Base-by-base conservation (phyloP, 1,140 invertebrate species). In the Eulimnadia texana region DNA sequence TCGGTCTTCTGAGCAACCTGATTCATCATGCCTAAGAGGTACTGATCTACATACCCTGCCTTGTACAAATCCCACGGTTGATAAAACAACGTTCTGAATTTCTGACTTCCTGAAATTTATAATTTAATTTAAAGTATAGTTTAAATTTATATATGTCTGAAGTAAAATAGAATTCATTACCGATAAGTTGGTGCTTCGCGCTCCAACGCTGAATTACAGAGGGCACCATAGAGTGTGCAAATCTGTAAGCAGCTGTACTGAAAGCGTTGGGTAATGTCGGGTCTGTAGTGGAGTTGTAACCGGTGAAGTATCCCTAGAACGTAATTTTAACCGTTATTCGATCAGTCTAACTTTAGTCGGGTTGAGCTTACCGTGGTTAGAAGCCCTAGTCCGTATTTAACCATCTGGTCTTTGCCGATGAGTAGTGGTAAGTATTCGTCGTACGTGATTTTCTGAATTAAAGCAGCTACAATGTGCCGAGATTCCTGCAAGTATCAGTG, bases 401-500 rank as follows among this genome's bases (percentile, higher is more conserved):
- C 58, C 68, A 78, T 73, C 1, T 72, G 64, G 24, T 78, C 71
- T 61, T 71, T 72, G 9, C 80, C 80, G 0, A 81, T 64, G 3
- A 81, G 68, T 61, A 78, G 71, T 3, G 80, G 81, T 13, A 82
- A 67, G 67, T 73, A 82, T 67, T 82, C 78, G 59, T 72, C 76
- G 69, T 74, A 81, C 1, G 77, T 77, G 27, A 82, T 76, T 63
- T 81, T 77, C 60, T 82, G 79, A 10, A 76, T 64, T 53, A 75
- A 68, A 3, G 80, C 80, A 19, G 71, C 74, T 10, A 78, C 67
- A 61, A 83, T 79, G 58, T 73, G 69, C 19, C 78, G 66, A 0
- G 78, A 67, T 68, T 80, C 78, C 70, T 80, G 25, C 22, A 57
- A 6, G 19, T n/a, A 33, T 27, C 55, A n/a, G n/a, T n/a, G n/a